Percentiles rank a stretch among this genome's conserved stretches.
Conservation (phyloP, 2,888 invertebrate species). For the Ceratothoa steindachneri region DNA sequence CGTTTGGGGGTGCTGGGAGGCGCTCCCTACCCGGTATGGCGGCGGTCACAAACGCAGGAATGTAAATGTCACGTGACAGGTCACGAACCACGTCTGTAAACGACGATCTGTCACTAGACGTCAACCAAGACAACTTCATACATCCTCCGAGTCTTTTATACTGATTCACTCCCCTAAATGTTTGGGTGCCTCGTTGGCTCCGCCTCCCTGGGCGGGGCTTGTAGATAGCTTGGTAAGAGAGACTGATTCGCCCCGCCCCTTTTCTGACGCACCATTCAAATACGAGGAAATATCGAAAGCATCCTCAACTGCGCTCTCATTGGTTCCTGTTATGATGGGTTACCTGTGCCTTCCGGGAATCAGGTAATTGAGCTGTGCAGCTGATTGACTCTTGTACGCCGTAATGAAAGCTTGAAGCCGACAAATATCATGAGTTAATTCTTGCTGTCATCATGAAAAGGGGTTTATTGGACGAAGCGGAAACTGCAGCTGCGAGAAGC, state of each 20-base stretch:
- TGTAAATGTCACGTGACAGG: slow-evolving; percentile 29
- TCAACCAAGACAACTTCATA: slow-evolving; percentile 42
- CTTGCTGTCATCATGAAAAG: slow-evolving; percentile 32
- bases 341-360: slow-evolving; percentile 10
- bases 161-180: slow-evolving; percentile 33
- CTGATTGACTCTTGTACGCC: slow-evolving; percentile 38
- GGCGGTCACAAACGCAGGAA: slow-evolving; percentile 3
- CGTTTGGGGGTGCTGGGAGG: not conserved
- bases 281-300: not conserved
- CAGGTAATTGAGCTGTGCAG: slow-evolving; percentile 44
- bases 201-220: not conserved
- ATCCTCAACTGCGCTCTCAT: not conserved
- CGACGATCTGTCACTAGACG: slow-evolving; percentile 30
- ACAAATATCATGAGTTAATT: slow-evolving; percentile 44
- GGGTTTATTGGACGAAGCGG: not conserved
- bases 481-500: slow-evolving; percentile 10
- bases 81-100: slow-evolving; percentile 29
- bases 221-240: not conserved
- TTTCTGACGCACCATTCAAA: not conserved
- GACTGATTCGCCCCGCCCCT: not conserved
- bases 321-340: not conserved
- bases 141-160: slow-evolving; percentile 37
- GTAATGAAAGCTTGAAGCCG: slow-evolving; percentile 45
- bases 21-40: not conserved
- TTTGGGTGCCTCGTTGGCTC: not conserved